These are phyloP conservation scores for Proctacanthus coquilletti DNA, from an alignment of 1,140 invertebrate genomes.

Conservation along the genomic window DNA sequence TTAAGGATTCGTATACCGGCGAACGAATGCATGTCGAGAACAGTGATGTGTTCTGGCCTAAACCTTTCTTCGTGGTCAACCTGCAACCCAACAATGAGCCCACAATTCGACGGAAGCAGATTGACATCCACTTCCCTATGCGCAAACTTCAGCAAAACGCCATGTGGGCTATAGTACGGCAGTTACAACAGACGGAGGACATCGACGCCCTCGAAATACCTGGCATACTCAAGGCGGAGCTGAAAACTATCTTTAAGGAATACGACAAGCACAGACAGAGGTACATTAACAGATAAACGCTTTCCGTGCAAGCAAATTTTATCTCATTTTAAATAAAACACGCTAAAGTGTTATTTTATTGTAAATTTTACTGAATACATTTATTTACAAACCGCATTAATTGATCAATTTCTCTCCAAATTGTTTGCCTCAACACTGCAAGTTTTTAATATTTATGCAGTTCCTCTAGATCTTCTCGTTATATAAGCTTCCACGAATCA, in stretches of 20 bases:
- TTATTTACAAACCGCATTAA: too few species aligned
- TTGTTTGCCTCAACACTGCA: too few species aligned
- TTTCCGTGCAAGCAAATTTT: too few species aligned
- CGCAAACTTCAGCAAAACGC: constrained; percentile 9
- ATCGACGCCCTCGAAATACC: constrained; percentile 1
- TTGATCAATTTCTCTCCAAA: too few species aligned
- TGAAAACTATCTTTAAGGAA: neutral
- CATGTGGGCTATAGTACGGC: constrained; percentile 5
- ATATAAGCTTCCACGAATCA: too few species aligned
- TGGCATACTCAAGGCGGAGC: neutral
- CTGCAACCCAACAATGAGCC: neutral
- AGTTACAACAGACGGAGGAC: neutral
- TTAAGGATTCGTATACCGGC: constrained; percentile 41
- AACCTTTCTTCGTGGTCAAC: constrained; percentile 15
- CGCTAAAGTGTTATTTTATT: too few species aligned
- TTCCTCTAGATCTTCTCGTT: too few species aligned
- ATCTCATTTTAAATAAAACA: too few species aligned
- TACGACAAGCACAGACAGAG: neutral
- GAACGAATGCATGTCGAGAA: constrained; percentile 34
- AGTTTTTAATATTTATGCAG: too few species aligned
- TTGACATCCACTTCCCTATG: constrained; percentile 22
- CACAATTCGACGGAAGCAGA: constrained; percentile 3
- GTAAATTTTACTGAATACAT: too few species aligned
- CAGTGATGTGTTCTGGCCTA: constrained; percentile 23
- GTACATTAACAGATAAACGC: too few species aligned